A percentile compares a stretch with the other conserved stretches of the same genome.
These are phyloP conservation scores for Rhinogobio ventralis DNA, from an alignment of 2,797 vertebrate species.

Conservation along the genomic window DNA sequence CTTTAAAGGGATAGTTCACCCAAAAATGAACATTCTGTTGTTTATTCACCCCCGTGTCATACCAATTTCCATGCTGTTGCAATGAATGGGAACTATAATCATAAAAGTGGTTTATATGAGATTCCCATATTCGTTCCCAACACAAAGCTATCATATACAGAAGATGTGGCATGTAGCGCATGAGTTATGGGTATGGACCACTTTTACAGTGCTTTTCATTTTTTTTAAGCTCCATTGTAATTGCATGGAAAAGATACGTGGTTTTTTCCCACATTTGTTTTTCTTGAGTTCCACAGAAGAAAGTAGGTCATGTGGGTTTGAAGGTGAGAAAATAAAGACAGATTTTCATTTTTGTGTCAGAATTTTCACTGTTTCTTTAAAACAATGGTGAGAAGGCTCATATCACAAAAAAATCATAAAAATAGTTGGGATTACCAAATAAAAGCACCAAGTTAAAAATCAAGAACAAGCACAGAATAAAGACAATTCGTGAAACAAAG, in stretches of 20 bases:
- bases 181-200: neutral
- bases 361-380: neutral
- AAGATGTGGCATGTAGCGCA: neutral
- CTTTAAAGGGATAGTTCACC: slow-evolving; percentile 23
- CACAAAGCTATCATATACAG: neutral
- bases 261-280: neutral
- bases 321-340: neutral
- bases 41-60: neutral
- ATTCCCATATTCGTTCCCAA: neutral
- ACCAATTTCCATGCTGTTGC: neutral
- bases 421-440: slow-evolving; percentile 36
- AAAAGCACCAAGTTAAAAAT: slow-evolving; percentile 68
- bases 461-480: slow-evolving; percentile 56
- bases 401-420: slow-evolving; percentile 17
- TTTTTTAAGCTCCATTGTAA: neutral
- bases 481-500: slow-evolving; percentile 22
- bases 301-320: neutral
- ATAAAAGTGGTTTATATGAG: neutral
- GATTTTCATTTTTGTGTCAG: neutral
- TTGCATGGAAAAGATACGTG: neutral
- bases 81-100: neutral
- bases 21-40: slow-evolving; percentile 5
- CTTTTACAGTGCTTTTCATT: neutral
- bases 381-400: neutral
- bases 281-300: neutral